phyloP scores from a whole-genome alignment of 1,140 invertebrate genomes.

The Drosophila cardini region DNA sequence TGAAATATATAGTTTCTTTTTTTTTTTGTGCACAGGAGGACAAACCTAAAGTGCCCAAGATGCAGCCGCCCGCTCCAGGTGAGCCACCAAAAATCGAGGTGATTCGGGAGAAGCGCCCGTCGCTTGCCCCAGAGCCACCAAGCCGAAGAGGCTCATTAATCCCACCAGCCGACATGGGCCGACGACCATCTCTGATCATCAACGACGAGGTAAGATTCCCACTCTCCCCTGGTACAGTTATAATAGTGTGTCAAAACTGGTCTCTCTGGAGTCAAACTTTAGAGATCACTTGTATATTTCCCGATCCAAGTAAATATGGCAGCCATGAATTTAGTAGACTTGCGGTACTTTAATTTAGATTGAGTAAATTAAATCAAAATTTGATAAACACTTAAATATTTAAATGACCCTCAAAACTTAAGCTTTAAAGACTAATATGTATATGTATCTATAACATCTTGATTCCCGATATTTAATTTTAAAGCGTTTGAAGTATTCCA shows the following conservation, averaged over 20 bases:
- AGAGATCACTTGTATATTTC: background rate
- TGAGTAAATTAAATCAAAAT: background rate
- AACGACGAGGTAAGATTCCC: constrained; percentile 93
- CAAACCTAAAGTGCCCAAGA: constrained; percentile 88
- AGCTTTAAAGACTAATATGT: no score
- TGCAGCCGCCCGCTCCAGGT: constrained; percentile 88
- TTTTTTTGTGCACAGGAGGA: constrained; percentile 67
- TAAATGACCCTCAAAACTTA: no score
- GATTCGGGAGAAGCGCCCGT: constrained; percentile 91
- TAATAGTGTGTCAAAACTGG: background rate
- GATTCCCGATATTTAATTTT: no score
- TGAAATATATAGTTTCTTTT: background rate
- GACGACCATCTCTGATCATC: constrained; percentile 94
- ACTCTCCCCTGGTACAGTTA: background rate
- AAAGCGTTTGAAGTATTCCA: no score
- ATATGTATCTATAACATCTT: no score
- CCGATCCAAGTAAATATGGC: background rate
- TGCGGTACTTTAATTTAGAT: background rate
- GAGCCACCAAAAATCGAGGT: constrained; percentile 94
- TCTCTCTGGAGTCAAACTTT: background rate
- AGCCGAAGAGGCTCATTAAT: constrained; percentile 93
- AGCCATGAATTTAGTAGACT: background rate
- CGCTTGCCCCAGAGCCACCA: constrained; percentile 90
- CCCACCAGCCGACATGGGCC: constrained; percentile 92
- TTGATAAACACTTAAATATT: no score